phyloP scores from a whole-genome alignment of 2,797 vertebrate species.

The Psittacula echo region DNA sequence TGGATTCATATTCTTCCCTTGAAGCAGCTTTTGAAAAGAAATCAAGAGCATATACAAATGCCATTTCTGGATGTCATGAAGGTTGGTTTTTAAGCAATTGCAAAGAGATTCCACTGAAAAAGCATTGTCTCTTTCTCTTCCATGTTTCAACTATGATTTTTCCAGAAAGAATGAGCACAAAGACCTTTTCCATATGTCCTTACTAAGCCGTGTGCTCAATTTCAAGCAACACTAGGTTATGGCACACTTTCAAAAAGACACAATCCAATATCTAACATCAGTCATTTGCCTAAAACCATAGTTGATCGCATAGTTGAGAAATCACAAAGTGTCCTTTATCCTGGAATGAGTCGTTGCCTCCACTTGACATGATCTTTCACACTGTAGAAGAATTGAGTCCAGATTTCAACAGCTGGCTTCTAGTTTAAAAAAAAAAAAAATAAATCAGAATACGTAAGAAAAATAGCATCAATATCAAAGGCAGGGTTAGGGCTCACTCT shows the following conservation, averaged over 20 bases:
- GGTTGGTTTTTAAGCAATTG: background rate
- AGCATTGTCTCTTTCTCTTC: background rate
- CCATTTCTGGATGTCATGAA: background rate
- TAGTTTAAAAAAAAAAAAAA: background rate
- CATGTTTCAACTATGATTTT: background rate
- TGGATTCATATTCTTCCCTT: background rate
- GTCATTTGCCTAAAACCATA: conserved; percentile 22
- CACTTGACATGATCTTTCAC: conserved; percentile 55
- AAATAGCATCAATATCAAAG: background rate
- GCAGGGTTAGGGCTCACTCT: background rate
- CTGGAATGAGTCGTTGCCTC: conserved; percentile 29
- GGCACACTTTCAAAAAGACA: conserved; percentile 42
- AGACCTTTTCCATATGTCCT: background rate
- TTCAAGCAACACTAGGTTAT: background rate
- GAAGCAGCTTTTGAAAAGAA: conserved; percentile 3
- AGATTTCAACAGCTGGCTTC: conserved; percentile 53
- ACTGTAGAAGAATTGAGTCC: conserved; percentile 23
- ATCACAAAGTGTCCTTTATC: conserved; percentile 33
- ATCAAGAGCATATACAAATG: background rate
- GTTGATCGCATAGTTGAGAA: conserved; percentile 34
- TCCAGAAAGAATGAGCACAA: background rate
- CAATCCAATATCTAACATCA: conserved; percentile 30
- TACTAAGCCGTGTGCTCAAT: background rate
- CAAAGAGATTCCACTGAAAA: background rate
- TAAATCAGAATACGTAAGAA: background rate